phyloP scores from a whole-genome alignment of 1,140 invertebrate species.

The Hermetia illucens region DNA sequence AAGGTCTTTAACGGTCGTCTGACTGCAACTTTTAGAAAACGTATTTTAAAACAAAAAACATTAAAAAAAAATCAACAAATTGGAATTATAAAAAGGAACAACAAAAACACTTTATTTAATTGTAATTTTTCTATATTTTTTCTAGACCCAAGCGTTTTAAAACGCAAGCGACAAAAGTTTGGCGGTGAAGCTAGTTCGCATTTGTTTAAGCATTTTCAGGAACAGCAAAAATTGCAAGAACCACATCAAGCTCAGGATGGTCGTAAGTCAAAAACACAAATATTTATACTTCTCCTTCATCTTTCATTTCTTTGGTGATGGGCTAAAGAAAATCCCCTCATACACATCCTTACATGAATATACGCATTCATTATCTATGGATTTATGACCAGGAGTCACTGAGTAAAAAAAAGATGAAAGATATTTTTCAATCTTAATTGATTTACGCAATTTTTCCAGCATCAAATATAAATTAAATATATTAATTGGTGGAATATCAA shows the following conservation, averaged over 20 bases:
- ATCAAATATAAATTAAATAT: too few relatives aligned
- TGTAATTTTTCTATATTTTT: slow-evolving; percentile 22
- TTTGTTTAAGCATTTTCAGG: slow-evolving; percentile 36
- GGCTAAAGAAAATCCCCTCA: too few relatives aligned
- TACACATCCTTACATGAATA: too few relatives aligned
- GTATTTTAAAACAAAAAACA: slow-evolving; percentile 3
- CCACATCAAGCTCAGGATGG: slow-evolving; percentile 30
- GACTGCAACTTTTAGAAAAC: background rate
- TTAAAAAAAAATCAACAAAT: slow-evolving; percentile 6
- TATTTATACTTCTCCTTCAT: too few relatives aligned
- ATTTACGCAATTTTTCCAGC: too few relatives aligned
- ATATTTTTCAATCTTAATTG: too few relatives aligned
- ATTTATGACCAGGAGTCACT: too few relatives aligned
- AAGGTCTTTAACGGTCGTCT: slow-evolving; percentile 1
- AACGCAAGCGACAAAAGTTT: slow-evolving; percentile 44
- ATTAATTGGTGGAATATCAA: too few relatives aligned
- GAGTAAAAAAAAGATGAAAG: too few relatives aligned
- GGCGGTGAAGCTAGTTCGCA: slow-evolving; percentile 35
- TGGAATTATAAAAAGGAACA: slow-evolving; percentile 10
- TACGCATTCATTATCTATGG: too few relatives aligned
- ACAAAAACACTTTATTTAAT: slow-evolving; percentile 29
- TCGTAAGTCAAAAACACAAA: slow-evolving; percentile 35
- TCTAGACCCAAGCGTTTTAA: slow-evolving; percentile 35
- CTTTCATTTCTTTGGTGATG: slow-evolving; percentile 4
- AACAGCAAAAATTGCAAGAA: slow-evolving; percentile 30